phyloP scores from a whole-genome alignment of 64 coral and sea anemone genomes.

The Acropora tenuis region DNA sequence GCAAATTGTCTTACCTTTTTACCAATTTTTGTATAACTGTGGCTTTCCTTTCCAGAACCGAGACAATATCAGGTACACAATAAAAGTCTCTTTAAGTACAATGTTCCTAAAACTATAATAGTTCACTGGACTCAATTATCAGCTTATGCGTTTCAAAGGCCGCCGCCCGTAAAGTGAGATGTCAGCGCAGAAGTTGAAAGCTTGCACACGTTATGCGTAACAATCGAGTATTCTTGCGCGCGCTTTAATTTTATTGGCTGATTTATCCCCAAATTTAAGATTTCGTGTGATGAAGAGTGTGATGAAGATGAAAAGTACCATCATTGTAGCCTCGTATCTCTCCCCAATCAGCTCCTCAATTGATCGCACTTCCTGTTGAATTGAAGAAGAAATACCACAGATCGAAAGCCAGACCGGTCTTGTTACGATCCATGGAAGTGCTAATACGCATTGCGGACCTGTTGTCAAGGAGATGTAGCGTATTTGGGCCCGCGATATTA shows the following conservation, averaged over 20 bases:
- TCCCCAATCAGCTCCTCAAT: too few relatives aligned
- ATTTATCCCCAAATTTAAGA: too few relatives aligned
- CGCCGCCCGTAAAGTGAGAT: background rate
- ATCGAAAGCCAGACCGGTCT: too few relatives aligned
- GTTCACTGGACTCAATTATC: background rate
- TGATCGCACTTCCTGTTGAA: too few relatives aligned
- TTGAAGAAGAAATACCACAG: too few relatives aligned
- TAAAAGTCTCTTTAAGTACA: background rate
- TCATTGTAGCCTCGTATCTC: too few relatives aligned
- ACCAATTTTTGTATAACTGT: too few relatives aligned
- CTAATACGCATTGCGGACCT: background rate
- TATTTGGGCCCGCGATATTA: constrained; percentile 12
- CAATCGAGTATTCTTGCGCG: background rate
- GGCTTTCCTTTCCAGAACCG: too few relatives aligned
- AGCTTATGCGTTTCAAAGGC: background rate
- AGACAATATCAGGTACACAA: background rate
- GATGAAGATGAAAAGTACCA: too few relatives aligned
- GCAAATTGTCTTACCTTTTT: too few relatives aligned
- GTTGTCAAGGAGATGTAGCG: constrained; percentile 42
- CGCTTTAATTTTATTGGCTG: background rate
- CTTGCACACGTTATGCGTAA: background rate
- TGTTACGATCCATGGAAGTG: too few relatives aligned
- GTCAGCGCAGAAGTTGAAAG: background rate
- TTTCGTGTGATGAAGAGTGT: too few relatives aligned
- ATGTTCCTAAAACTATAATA: background rate